Evolutionary conservation across 23 tunicate species (phyloP), one percentile per base, ranked within the genome.

Genomic region (Ciona savignyi): DNA sequence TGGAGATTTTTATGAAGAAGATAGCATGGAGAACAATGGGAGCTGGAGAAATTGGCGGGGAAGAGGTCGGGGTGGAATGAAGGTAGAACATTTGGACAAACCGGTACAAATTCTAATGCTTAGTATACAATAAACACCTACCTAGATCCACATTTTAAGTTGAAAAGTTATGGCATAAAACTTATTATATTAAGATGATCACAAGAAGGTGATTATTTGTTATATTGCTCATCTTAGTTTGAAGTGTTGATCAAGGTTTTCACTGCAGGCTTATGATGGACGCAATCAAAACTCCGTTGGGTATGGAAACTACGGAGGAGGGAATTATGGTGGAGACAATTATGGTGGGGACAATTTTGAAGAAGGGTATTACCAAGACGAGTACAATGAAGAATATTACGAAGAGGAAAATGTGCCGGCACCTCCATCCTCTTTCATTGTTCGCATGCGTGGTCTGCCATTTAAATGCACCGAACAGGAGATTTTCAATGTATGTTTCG

Each of bases 361-460:
- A n/a, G 86, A 81, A 3, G 61, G 61, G 22, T 56, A 75, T 29
- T 63, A 71, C 62, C 65, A 77, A 20, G 63, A 77, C 2, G 81
- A 61, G 4, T 65, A 65, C 29, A 73, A 81, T 30, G 84, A 71
- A 6, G 87, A 82, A 3, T 77, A 76, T 70, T 70, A 84, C 51
- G 79, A 85, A 20, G 91, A 70, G 19, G 76, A 73, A 20, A n/a
- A n/a, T n/a, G n/a, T n/a, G n/a, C n/a, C n/a, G n/a, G 78, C 64
- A 0, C 15, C 56, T 70, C 76, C 65, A 22, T 48, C 72, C 62
- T 64, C 71, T 2, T 74, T 72, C 34, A 73, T 82, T 26, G 79
- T 91, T 19, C 91, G 79, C 33, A 68, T 91, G 83, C 63, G 91
- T 15, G 97, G 97, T 32, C 70, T 91, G 24, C 91, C 97, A 11